Evolutionary conservation across 2,797 vertebrate genomes (phyloP), one percentile per base, ranked within the genome.

Genomic region (Acanthornis magna): DNA sequence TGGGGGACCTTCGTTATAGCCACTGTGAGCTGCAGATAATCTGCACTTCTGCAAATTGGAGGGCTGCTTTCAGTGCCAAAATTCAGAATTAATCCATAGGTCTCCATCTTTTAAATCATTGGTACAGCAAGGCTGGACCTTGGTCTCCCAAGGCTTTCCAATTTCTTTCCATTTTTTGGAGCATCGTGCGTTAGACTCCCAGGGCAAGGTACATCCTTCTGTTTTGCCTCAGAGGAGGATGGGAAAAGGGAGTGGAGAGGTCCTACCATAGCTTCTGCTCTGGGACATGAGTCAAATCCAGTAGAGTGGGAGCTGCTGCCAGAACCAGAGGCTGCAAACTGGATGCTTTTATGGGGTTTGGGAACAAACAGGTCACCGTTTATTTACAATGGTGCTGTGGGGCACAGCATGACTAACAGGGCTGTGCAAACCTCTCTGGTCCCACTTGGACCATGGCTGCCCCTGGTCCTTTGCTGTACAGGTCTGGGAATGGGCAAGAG

Each of bases 401-500:
- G 50, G 80, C 57, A 65, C 47, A 34, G 40, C 1, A 0, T 9
- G 36, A 34, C 38, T 21, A 34, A 32, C 4, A 4, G 21, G 61
- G 40, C 40, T 16, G 29, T 2, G 3, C 30, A 63, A 77, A 71
- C 13, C n/a, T 22, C 81, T 43, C 27, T 0, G 0, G 27, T 78
- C 68, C 42, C 0, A 0, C 10, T 30, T 0, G 2, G 50, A 45
- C 54, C 47, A 19, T 14, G 75, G 45, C 27, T 27, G n/a, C 3
- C 2, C 13, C 63, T 58, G 19, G 26, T 18, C 23, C 27, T 4
- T 1, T 1, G 66, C 51, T 66, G 67, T 55, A 63, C 26, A n/a
- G 43, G 10, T 54, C 27, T 74, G 60, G 43, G 51, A 82, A 47
- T 0, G 32, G 21, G 54, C 32, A 74, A 79, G 38, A 63, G 47